Evolutionary conservation across 2,113 vertebrate genomes (phyloP), one percentile per base, ranked within the genome.

Genomic region (Microcebus murinus): DNA sequence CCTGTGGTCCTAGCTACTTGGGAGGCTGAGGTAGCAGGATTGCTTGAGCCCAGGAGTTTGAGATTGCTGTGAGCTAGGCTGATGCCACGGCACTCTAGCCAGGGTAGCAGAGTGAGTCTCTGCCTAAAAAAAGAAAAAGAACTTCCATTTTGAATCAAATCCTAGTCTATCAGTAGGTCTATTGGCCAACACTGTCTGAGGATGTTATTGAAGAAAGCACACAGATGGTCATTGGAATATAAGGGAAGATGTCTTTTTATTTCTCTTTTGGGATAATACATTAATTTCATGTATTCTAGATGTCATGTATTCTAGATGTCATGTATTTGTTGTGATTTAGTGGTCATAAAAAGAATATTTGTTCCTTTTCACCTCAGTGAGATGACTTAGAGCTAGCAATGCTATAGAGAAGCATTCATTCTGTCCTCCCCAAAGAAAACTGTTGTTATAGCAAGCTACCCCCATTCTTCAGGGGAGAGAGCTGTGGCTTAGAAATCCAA

Each of bases 371-470:
- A 2, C 57, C 27, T 45, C 50, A 1, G 45, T 10, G 55, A 50
- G n/a, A 21, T 76, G 8, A 12, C 39, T 36, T 4, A 48, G 29
- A 27, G 42, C 48, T 18, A 1, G 23, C 0, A 1, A 1, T 45
- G 25, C 73, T 21, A 0, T 13, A 3, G 59, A 65, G 39, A 61
- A 25, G n/a, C n/a, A 4, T 3, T 10, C n/a, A 0, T 45, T 31
- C 39, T 0, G 7, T 59, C 13, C 55, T 92, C 42, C 67, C 50
- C 0, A 2, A 57, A 81, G 42, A 29, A 20, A 31, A 3, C 36
- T 13, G 18, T 87, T 50, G 48, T 61, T 36, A 12, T 42, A 23
- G 74, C 57, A 79, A 48, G 55, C 52, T 77, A 0, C 23, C 76
- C 45, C 84, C 61, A 5, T 18, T 27, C 87, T 36, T 14, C 59